Percentiles rank a stretch among this genome's conserved stretches.
Conservation (phyloP, 2,113 vertebrate species). For the Embiotoca jacksoni region DNA sequence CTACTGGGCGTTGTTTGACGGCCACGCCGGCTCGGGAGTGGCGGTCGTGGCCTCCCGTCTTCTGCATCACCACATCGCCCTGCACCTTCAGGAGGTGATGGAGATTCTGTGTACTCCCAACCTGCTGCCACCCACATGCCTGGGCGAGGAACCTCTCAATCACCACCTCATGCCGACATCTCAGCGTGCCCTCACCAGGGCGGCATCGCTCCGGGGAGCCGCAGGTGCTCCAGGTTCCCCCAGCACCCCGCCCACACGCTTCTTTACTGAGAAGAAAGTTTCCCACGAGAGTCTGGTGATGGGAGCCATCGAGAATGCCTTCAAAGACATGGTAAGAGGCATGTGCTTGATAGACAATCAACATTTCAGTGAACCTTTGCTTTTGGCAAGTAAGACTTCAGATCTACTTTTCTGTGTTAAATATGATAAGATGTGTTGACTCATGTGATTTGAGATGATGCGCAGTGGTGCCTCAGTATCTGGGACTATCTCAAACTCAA, state of each 20-base stretch:
- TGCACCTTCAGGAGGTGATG: conserved; percentile 93
- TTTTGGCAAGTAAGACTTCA: not conserved
- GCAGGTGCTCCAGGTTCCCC: conserved; percentile 92
- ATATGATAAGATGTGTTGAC: too few species aligned
- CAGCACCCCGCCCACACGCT: conserved; percentile 89
- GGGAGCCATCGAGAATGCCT: conserved; percentile 96
- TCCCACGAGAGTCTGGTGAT: conserved; percentile 94
- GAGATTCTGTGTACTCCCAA: conserved; percentile 90
- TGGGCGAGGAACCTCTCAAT: conserved; percentile 90
- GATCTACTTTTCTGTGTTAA: not conserved
- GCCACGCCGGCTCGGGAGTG: conserved; percentile 93
- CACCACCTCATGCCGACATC: conserved; percentile 71
- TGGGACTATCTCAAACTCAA: too few species aligned
- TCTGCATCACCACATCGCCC: conserved; percentile 91
- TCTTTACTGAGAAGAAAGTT: conserved; percentile 97
- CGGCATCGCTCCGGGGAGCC: conserved; percentile 90
- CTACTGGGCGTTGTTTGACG: conserved; percentile 98
- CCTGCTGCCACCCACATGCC: conserved; percentile 88
- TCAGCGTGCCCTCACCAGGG: conserved; percentile 90
- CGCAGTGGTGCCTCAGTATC: too few species aligned
- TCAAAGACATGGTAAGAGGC: conserved; percentile 93
- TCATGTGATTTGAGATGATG: too few species aligned
- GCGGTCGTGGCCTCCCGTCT: conserved; percentile 92
- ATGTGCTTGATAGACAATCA: not conserved
- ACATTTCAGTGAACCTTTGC: too few species aligned